Base-by-base conservation (phyloP, 2,113 vertebrate species). In the Budorcas taxicolor region DNA sequence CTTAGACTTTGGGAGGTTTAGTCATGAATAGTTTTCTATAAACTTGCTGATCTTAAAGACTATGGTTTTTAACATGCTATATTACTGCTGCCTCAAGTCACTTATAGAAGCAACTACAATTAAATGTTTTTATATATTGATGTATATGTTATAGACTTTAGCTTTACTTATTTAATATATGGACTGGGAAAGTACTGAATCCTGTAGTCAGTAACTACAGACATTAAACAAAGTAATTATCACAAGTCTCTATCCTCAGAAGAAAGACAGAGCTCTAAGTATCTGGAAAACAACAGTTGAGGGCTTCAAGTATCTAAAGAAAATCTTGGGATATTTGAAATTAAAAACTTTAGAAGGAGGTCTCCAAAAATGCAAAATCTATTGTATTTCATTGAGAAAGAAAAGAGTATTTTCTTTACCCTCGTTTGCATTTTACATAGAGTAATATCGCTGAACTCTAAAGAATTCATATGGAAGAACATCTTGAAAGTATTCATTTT, bases 351-450 rank as follows among this genome's bases (percentile, higher is more conserved):
- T 89, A 76, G n/a, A 80, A 97, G 33, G 33, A 58, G 25, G 25
- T 98, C 64, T 96, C 87, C 87, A 98, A 96, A 97, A 97, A 93
- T 83, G 91, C 64, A 91, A 94, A 96, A 83, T 96, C 47, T 58
- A 90, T 94, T 97, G 43, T 67, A 76, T 57, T 80, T 52, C 53
- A 94, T 47, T 95, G 0, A 45, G 97, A 97, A 96, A 45, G 50
- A 58, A 97, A 97, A 97, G 71, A 93, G 47, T 47, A n/a, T 93
- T 97, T 97, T 97, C 60, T 84, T 94, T 71, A 23, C 47, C 40
- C 97, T 91, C 85, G 97, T 98, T 97, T 98, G 97, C 98, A 98
- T 92, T 97, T 82, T 96, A 74, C 97, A 90, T 97, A 62, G 7
- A 95, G 92, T 62, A 94, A 60, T 74, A 76, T 36, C 19, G 1